phyloP scores from a whole-genome alignment of 2,113 vertebrate genomes.

The Brachyhypopomus gauderio region DNA sequence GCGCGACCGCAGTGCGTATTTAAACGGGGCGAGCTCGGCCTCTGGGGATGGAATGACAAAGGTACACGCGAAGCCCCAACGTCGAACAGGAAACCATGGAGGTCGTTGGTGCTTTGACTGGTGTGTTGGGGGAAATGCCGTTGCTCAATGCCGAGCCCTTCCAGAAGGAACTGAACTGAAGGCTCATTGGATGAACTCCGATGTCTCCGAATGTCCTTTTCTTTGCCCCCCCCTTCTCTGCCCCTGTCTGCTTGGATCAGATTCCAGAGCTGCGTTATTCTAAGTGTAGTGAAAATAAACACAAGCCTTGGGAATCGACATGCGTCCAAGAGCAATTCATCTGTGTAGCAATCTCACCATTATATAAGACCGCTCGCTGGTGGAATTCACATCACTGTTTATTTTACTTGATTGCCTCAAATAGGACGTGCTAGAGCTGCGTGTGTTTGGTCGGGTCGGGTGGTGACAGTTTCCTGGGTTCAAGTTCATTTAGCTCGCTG shows the following conservation, averaged over 20 bases:
- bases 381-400: constrained; percentile 68
- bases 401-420: constrained; percentile 72
- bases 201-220: constrained; percentile 1
- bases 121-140: background rate
- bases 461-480: constrained; percentile 30
- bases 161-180: constrained; percentile 13
- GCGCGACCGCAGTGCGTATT: background rate
- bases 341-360: constrained; percentile 70
- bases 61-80: background rate
- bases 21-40: background rate
- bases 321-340: constrained; percentile 71
- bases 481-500: constrained; percentile 10
- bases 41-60: background rate
- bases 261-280: constrained; percentile 71
- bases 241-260: constrained; percentile 54
- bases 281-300: constrained; percentile 83
- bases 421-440: constrained; percentile 70
- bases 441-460: constrained; percentile 56
- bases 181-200: constrained; percentile 8
- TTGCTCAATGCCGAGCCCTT: background rate
- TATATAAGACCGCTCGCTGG: constrained; percentile 70
- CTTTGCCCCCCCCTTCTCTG: background rate
- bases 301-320: constrained; percentile 79
- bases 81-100: background rate
- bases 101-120: background rate